Percentiles rank a stretch among this genome's conserved stretches.
Conservation (phyloP, 2,797 vertebrate genomes). For the Vespertilio murinus region DNA sequence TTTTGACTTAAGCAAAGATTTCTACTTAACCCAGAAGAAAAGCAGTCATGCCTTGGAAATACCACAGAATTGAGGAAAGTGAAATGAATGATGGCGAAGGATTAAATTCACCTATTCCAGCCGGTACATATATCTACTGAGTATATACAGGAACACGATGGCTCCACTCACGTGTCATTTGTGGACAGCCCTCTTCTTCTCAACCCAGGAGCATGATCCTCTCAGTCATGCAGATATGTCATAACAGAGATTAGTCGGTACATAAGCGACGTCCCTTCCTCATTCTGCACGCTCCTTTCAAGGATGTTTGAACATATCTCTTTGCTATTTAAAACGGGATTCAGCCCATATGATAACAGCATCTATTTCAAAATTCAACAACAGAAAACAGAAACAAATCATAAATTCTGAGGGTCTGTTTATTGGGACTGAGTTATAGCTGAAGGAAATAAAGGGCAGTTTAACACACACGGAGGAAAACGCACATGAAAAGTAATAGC, state of each 20-base stretch:
- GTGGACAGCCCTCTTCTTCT: conserved; percentile 48
- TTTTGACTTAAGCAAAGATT: conserved; percentile 75
- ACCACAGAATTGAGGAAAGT: conserved; percentile 71
- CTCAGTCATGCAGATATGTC: conserved; percentile 69
- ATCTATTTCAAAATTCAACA: conserved; percentile 54
- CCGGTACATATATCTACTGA: conserved; percentile 62
- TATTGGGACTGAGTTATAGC: conserved; percentile 15
- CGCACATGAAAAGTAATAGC: not conserved
- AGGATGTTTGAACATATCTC: conserved; percentile 32
- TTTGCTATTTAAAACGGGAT: conserved; percentile 42
- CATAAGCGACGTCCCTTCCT: not conserved
- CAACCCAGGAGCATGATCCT: not conserved
- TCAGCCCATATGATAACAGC: not conserved
- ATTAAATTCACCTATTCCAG: conserved; percentile 72
- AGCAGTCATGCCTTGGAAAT: conserved; percentile 72
- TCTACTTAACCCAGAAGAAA: conserved; percentile 73
- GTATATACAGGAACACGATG: conserved; percentile 57
- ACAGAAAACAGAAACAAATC: conserved; percentile 61
- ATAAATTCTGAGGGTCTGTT: conserved; percentile 46
- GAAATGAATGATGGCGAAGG: conserved; percentile 73
- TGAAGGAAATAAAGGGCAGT: conserved; percentile 26
- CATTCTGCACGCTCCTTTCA: not conserved
- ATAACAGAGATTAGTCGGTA: conserved; percentile 73
- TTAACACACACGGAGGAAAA: not conserved
- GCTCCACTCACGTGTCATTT: conserved; percentile 43